Conservation (phyloP, 1,140 invertebrate genomes). For the Drosophila rhopaloa region DNA sequence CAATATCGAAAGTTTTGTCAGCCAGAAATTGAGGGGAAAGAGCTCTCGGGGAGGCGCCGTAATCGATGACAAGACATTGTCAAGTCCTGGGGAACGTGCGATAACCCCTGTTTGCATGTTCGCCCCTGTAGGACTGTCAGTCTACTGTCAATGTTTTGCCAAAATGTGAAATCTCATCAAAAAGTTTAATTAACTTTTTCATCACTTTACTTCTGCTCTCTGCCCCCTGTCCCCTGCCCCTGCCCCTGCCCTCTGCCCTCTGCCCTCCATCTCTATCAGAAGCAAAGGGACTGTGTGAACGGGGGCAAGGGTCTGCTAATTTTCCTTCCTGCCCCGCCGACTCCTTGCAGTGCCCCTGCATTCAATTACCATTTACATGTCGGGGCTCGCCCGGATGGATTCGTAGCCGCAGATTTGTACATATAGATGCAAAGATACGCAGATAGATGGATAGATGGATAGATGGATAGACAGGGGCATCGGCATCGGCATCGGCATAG, state of each 20-base stretch:
- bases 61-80: conserved; percentile 52
- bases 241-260: conserved; percentile 40
- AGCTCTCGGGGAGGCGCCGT: neutral
- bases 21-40: neutral
- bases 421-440: conserved; percentile 7
- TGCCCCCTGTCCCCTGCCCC: conserved; percentile 39
- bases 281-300: neutral
- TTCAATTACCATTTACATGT: conserved; percentile 65
- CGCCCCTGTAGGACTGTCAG: conserved; percentile 9
- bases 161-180: conserved; percentile 79
- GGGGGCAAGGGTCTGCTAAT: conserved; percentile 48
- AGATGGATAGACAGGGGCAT: conserved; percentile 5
- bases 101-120: too few species aligned
- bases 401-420: conserved; percentile 6
- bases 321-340: conserved; percentile 4
- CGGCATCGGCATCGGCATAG: conserved; percentile 1
- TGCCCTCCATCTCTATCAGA: conserved; percentile 43
- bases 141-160: conserved; percentile 57
- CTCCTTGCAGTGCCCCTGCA: conserved; percentile 39
- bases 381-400: conserved; percentile 10
- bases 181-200: conserved; percentile 83
- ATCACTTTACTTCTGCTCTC: conserved; percentile 78
- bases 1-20: conserved; percentile 57
- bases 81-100: conserved; percentile 27
- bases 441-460: conserved; percentile 3